phyloP scores from a whole-genome alignment of 1,140 invertebrate species.

The Drosophila kepulauana region DNA sequence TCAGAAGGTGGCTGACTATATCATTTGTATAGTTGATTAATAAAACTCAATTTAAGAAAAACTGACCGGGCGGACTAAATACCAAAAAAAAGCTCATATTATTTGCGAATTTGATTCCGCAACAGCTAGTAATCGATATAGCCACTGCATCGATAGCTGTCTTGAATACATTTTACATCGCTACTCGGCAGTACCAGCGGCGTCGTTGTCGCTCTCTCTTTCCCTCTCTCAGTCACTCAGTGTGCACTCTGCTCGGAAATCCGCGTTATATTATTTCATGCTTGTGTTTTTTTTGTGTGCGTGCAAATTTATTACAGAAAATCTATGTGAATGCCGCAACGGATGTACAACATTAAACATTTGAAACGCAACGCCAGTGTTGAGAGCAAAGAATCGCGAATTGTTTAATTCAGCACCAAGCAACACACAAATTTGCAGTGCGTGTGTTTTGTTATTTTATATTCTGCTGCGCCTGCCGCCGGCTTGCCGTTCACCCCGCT shows the following conservation, averaged over 20 bases:
- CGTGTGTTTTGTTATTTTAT: conserved; percentile 4
- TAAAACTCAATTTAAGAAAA: no score
- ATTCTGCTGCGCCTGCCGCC: no score
- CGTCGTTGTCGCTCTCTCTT: conserved; percentile 30
- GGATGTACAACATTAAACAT: not conserved
- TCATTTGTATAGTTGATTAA: no score
- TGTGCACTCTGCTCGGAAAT: conserved; percentile 9
- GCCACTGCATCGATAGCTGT: not conserved
- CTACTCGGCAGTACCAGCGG: conserved; percentile 15
- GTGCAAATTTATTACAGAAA: conserved; percentile 16
- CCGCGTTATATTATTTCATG: conserved; percentile 18
- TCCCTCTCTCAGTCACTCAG: no score
- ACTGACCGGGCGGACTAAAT: no score
- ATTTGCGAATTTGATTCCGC: no score
- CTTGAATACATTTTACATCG: conserved; percentile 25
- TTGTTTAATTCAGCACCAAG: not conserved
- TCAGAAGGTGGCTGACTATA: no score
- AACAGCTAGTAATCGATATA: not conserved
- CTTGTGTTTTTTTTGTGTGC: conserved; percentile 20
- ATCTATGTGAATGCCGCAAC: not conserved
- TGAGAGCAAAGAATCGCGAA: not conserved
- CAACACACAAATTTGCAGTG: not conserved
- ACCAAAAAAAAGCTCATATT: no score
- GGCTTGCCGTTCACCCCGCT: no score
- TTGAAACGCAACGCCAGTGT: not conserved